Evolutionary conservation across 2,113 vertebrate species (phyloP).

Genomic region (Mionectes macconnelli): DNA sequence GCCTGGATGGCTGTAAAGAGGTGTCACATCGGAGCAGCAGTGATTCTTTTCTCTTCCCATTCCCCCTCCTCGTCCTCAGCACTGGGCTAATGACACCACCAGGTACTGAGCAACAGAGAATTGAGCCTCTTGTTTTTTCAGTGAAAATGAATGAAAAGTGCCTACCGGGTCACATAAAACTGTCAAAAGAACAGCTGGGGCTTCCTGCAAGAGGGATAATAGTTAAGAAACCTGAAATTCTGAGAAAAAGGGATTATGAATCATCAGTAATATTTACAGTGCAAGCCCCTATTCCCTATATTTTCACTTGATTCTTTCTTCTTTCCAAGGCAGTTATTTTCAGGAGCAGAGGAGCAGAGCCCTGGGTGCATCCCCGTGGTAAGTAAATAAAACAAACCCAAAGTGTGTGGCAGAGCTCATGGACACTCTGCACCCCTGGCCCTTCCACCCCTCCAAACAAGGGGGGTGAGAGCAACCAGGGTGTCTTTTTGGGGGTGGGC

Average conservation of each 20-base stretch:
- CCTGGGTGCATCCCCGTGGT: neutral
- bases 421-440: neutral
- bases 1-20: neutral
- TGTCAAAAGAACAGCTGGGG: conserved; percentile 10
- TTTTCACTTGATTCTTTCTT: neutral
- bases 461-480: neutral
- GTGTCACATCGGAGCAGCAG: neutral
- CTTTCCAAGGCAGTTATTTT: neutral
- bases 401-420: neutral
- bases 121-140: conserved; percentile 17
- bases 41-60: neutral
- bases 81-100: neutral
- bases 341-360: neutral
- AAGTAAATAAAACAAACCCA: neutral
- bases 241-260: conserved; percentile 41
- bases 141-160: conserved; percentile 35
- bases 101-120: neutral
- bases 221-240: conserved; percentile 52
- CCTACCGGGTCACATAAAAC: conserved; percentile 59
- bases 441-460: neutral
- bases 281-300: neutral
- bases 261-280: conserved; percentile 37
- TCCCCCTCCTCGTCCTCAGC: neutral
- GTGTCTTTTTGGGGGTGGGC: neutral
- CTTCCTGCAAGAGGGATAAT: conserved; percentile 26